Evolutionary conservation across 2,113 vertebrate genomes (phyloP), one percentile per base, ranked within the genome.

Genomic region (Actenoides hombroni): DNA sequence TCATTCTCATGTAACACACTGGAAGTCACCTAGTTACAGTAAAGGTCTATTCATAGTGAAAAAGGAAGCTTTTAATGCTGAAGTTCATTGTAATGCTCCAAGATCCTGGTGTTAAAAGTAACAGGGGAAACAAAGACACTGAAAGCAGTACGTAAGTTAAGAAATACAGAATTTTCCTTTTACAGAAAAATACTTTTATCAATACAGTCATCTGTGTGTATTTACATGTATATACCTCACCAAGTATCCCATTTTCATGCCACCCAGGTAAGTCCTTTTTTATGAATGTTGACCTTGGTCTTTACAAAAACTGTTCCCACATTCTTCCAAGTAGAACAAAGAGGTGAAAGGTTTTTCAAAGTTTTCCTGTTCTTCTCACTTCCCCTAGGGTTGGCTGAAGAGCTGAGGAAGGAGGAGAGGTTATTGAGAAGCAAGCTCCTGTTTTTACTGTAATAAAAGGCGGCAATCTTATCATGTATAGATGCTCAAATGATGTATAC

Each of bases 371-470:
- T 95, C 94, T 97, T 92, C 92, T 97, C 87, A 68, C 89, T 89
- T 95, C 90, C 95, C 97, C 94, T 93, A 93, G 94, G 95, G 93
- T 73, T 93, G 97, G 94, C 42, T 97, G 92, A 49, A 88, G 40
- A 95, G 94, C 93, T 92, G 92, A 97, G 90, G 74, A 93, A 95
- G 94, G 70, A 95, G 95, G 87, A 89, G 95, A 86, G 91, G 92
- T 94, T 89, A 90, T 24, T 89, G 82, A 97, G 95, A 97, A 97
- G 94, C 93, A 97, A 97, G 91, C 64, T 82, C 82, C 92, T 86
- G 80, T 83, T 97, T 96, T 96, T 89, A 75, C 68, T 71, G 71
- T 95, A 97, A 97, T 96, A 97, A 95, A 96, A 94, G 93, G 92
- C 91, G 90, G 95, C 94, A 95, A 97, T 88, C 61, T 96, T 93